These are phyloP conservation scores for Salticus scenicus DNA, from an alignment of 2,888 invertebrate species.

Conservation along the genomic window DNA sequence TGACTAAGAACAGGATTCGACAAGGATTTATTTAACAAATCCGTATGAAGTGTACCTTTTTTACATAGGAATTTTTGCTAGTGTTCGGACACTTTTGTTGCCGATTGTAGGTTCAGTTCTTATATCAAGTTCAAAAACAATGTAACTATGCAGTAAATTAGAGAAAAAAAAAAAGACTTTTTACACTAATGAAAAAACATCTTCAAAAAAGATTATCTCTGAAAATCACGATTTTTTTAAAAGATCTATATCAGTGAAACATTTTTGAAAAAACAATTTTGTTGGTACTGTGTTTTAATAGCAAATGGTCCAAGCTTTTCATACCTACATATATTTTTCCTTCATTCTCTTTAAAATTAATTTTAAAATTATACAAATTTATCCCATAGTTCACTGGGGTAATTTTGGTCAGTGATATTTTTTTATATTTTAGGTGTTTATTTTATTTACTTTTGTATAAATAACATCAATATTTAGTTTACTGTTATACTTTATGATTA, in stretches of 20 bases:
- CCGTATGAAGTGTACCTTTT: too few species aligned
- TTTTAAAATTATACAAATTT: background rate
- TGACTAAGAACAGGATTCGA: too few species aligned
- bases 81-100: too few species aligned
- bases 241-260: background rate
- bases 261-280: too few species aligned
- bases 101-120: too few species aligned
- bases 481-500: background rate
- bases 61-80: too few species aligned
- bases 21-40: too few species aligned
- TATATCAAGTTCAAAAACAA: background rate
- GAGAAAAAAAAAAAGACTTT: conserved; percentile 8
- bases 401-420: background rate
- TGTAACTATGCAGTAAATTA: background rate
- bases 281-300: background rate
- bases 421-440: background rate
- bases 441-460: background rate
- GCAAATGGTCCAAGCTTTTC: background rate
- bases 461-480: background rate
- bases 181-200: too few species aligned
- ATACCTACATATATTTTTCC: background rate
- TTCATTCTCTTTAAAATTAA: background rate
- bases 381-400: background rate
- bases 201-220: background rate
- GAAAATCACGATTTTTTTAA: conserved; percentile 2